Conservation (phyloP, 2,797 vertebrate genomes). For the Macrochelys suwanniensis region DNA sequence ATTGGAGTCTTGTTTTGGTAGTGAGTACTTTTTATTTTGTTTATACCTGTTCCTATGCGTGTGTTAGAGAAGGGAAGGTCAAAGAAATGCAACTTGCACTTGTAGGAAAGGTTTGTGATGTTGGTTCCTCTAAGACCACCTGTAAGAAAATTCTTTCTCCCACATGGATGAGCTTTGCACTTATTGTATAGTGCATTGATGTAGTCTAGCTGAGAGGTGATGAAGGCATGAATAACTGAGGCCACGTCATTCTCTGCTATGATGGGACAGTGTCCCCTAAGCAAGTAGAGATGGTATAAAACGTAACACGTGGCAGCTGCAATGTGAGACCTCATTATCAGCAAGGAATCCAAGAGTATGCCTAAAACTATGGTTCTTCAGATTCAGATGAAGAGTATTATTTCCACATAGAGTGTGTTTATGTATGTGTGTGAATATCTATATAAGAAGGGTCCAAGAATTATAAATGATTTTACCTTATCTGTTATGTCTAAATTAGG, state of each 20-base stretch:
- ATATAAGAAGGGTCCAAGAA: background rate
- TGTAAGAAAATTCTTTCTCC: background rate
- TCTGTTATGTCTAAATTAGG: accelerated
- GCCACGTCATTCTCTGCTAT: background rate
- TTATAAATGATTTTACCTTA: accelerated
- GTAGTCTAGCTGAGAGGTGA: background rate
- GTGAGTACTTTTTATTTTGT: no score
- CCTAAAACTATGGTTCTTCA: background rate
- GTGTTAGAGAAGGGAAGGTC: no score
- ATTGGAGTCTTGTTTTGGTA: no score
- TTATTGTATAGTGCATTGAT: no score
- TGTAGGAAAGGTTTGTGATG: background rate
- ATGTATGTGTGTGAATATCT: background rate
- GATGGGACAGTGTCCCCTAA: background rate
- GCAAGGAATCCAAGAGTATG: background rate
- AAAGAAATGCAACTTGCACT: background rate
- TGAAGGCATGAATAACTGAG: background rate
- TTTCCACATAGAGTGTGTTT: background rate
- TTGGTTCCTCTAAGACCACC: background rate
- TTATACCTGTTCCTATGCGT: no score
- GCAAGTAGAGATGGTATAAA: background rate
- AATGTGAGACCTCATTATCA: background rate
- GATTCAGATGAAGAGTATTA: background rate
- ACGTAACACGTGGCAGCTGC: background rate
- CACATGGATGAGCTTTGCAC: background rate